Evolutionary conservation across 2,888 invertebrate species (phyloP), one percentile per base, ranked within the genome.

Genomic region (Drosophila planitibia): DNA sequence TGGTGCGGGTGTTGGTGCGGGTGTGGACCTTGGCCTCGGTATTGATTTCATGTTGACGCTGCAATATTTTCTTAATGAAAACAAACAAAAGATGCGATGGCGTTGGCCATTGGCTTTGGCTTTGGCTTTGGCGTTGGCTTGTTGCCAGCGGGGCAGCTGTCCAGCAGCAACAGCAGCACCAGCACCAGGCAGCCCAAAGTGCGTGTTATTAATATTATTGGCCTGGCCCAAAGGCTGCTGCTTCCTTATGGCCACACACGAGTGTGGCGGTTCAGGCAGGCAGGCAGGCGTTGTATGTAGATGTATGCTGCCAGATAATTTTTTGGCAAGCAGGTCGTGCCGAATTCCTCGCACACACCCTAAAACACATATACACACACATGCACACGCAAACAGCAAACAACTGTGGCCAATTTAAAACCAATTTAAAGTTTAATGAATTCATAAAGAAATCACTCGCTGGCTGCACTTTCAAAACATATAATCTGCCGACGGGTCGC

Each of bases 351-450:
- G 76, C 73, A 72, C 69, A 65, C 68, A 37, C 53, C 30, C 35
- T 47, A 63, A 58, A 60, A 70, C 63, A 51, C 55, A 66, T 60
- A 78, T 70, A 69, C 61, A 68, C 52, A 67, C 32, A 51, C 37
- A 37, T 37, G 37, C 37, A 19, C 51, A 59, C 57, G 67, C 25
- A 35, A 60, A 59, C 57, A 70, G 41, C 63, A 19, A 64, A 81
- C 79, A 79, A 81, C 72, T 73, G 74, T 76, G 85, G 90, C 85
- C 90, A 90, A 87, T 90, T 87, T 89, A 87, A 87, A 87, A 89
- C 87, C 90, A 90, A 87, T 87, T 87, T 90, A 90, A 89, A 90
- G 89, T 87, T 87, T 90, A 87, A 87, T 90, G 90, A 90, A 90
- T 90, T 90, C 90, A 87, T 90, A 87, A 90, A 87, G 90, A 90